These are phyloP conservation scores for Elegia similella DNA, from an alignment of 2,888 invertebrate genomes.

Conservation along the genomic window DNA sequence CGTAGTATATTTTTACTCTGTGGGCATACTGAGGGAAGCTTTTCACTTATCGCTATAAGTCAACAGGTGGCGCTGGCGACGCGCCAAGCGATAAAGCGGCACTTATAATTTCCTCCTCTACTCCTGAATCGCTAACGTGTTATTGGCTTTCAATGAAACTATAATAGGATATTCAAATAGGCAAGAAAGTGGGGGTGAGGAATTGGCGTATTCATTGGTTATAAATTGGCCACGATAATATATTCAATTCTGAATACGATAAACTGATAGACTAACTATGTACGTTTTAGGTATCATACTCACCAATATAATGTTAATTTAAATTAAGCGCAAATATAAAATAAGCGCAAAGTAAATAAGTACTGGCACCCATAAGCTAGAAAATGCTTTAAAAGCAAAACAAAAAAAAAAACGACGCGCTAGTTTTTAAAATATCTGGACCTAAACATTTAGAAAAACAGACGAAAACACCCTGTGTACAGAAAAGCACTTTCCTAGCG, in stretches of 20 bases:
- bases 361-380: too few relatives aligned
- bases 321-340: too few relatives aligned
- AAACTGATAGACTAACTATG: not conserved
- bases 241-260: not conserved
- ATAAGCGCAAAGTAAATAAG: too few relatives aligned
- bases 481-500: too few relatives aligned
- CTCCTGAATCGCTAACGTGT: slow-evolving; percentile 23
- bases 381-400: too few relatives aligned
- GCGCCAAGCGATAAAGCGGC: slow-evolving; percentile 46
- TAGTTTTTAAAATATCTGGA: too few relatives aligned
- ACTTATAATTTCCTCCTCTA: slow-evolving; percentile 26
- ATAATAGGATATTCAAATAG: slow-evolving; percentile 14
- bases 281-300: too few relatives aligned
- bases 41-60: slow-evolving; percentile 27
- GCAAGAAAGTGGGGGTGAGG: not conserved
- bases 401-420: too few relatives aligned
- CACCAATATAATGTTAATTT: too few relatives aligned
- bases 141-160: slow-evolving; percentile 21
- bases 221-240: not conserved
- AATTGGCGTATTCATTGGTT: not conserved
- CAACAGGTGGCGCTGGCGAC: slow-evolving; percentile 67
- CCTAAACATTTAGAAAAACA: too few relatives aligned
- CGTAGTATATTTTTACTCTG: too few relatives aligned
- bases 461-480: too few relatives aligned
- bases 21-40: not conserved